These are phyloP conservation scores for Diuraphis noxia DNA, from an alignment of 1,140 invertebrate species.

Conservation along the genomic window DNA sequence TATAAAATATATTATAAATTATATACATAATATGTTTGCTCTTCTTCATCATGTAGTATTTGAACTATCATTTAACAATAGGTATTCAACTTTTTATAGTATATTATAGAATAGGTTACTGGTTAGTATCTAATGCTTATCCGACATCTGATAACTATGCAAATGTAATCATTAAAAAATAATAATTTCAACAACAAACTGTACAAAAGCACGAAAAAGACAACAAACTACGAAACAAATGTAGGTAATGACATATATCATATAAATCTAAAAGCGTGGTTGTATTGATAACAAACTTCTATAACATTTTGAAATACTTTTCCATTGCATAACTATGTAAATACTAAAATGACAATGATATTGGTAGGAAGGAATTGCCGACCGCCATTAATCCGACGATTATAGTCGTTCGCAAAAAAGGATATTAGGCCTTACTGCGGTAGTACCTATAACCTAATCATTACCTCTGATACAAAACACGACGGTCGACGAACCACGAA, in stretches of 20 bases:
- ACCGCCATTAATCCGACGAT: too few species aligned
- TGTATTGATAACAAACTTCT: not conserved
- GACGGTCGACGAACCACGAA: not conserved
- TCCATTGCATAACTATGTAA: not conserved
- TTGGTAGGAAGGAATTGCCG: too few species aligned
- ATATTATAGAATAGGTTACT: too few species aligned
- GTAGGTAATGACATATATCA: not conserved
- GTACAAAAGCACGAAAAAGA: not conserved
- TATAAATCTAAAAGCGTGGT: not conserved
- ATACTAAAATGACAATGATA: too few species aligned
- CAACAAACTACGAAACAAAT: not conserved
- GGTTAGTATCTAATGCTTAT: too few species aligned
- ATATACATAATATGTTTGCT: not conserved
- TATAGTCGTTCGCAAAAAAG: too few species aligned
- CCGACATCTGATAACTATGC: too few species aligned
- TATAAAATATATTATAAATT: too few species aligned
- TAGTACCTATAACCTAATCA: too few species aligned
- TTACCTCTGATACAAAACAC: not conserved
- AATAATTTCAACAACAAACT: not conserved
- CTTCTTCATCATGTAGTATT: not conserved
- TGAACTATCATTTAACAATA: not conserved
- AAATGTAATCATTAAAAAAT: not conserved
- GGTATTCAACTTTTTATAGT: not conserved
- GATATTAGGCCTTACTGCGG: not conserved
- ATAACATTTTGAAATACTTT: not conserved